Evolutionary conservation across 2,797 vertebrate species (phyloP).

Genomic region (Emys orbicularis): DNA sequence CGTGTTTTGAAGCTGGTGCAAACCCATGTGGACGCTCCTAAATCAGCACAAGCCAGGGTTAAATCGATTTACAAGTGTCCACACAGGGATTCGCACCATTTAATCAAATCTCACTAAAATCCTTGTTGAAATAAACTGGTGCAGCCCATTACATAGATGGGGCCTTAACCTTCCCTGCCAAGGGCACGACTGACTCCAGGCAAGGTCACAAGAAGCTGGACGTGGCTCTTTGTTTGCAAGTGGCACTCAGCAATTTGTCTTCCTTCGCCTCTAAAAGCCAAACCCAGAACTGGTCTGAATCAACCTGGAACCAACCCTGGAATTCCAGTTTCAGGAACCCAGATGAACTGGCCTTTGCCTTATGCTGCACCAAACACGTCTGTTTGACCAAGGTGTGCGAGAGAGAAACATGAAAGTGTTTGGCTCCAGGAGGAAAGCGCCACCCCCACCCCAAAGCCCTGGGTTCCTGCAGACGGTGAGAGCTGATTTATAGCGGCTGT

Average conservation of each 20-base stretch:
- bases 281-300: background rate
- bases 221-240: no score
- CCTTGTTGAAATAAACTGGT: no score
- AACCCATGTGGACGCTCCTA: no score
- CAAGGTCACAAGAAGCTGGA: no score
- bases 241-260: background rate
- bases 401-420: background rate
- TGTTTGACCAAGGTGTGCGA: background rate
- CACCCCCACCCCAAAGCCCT: background rate
- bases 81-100: no score
- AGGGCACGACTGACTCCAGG: no score
- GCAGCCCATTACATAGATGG: no score
- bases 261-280: background rate
- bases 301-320: background rate
- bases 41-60: no score
- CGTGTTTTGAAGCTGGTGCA: no score
- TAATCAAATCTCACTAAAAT: no score
- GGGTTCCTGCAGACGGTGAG: accelerated
- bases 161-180: no score
- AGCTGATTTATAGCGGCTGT: constrained; percentile 60
- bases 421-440: background rate
- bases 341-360: background rate
- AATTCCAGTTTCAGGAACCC: background rate
- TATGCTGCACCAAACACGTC: background rate
- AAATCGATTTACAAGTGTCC: no score